These are phyloP conservation scores for Siniperca knerii DNA, from an alignment of 2,113 vertebrate species.

Conservation along the genomic window DNA sequence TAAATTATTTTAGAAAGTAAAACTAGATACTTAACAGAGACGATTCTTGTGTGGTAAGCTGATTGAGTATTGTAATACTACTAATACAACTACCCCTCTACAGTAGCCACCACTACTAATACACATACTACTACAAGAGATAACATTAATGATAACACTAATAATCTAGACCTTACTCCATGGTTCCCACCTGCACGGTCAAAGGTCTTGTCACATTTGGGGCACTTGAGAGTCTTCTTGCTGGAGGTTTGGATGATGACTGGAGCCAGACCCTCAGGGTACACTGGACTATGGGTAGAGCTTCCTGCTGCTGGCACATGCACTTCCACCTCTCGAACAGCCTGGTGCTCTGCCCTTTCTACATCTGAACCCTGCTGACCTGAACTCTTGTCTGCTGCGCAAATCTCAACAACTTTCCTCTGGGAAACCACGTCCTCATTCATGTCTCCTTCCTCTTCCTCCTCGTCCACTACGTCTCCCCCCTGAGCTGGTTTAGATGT, in stretches of 20 bases:
- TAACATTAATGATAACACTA: too few relatives aligned
- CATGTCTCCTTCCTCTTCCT: conserved; percentile 76
- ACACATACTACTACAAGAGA: neutral
- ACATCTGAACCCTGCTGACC: conserved; percentile 76
- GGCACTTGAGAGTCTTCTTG: conserved; percentile 94
- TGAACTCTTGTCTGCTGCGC: conserved; percentile 71
- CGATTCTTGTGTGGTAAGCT: too few relatives aligned
- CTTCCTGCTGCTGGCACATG: conserved; percentile 65
- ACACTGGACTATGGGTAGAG: conserved; percentile 68
- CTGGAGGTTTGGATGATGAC: conserved; percentile 89
- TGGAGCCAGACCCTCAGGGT: conserved; percentile 91
- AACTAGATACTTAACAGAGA: too few relatives aligned
- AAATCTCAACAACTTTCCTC: conserved; percentile 51
- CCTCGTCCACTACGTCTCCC: conserved; percentile 79
- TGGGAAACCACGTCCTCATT: conserved; percentile 28
- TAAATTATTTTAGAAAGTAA: too few relatives aligned
- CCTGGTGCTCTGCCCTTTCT: conserved; percentile 78
- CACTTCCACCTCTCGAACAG: conserved; percentile 75
- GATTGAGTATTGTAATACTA: neutral
- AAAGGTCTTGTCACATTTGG: conserved; percentile 97
- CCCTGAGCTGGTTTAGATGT: conserved; percentile 72
- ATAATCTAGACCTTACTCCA: neutral
- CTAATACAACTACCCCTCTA: neutral
- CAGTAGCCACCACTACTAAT: neutral
- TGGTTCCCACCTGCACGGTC: conserved; percentile 93